phyloP scores from a whole-genome alignment of 2,797 vertebrate genomes.

The Channa striata region DNA sequence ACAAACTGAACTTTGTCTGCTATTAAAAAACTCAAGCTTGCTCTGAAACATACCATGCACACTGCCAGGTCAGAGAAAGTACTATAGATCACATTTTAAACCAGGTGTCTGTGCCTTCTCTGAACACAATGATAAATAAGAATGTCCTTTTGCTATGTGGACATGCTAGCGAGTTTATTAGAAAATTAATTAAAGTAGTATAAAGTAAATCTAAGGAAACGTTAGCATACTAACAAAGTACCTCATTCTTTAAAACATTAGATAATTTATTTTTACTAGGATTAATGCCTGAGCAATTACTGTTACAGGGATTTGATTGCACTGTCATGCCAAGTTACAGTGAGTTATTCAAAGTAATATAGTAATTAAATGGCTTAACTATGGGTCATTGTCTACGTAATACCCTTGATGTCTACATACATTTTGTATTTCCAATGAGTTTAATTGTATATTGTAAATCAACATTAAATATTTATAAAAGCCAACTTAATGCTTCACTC shows the following conservation, averaged over 20 bases:
- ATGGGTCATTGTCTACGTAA: neutral
- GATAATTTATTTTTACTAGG: neutral
- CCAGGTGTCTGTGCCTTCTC: neutral
- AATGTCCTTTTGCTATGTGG: neutral
- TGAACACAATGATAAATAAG: too few relatives aligned
- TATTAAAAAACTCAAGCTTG: neutral
- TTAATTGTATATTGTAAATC: neutral
- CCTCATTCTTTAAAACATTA: neutral
- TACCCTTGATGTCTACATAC: neutral
- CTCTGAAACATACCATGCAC: neutral
- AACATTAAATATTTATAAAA: neutral
- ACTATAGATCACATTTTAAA: neutral
- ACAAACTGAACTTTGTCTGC: slow-evolving; percentile 52
- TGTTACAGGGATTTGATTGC: neutral
- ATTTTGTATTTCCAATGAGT: neutral
- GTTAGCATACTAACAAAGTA: neutral
- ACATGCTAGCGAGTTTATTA: neutral
- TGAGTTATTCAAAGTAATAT: neutral
- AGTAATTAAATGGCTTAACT: neutral
- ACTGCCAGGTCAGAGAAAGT: neutral
- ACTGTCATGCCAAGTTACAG: neutral
- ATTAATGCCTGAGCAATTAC: neutral
- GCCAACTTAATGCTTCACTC: neutral
- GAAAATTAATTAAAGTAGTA: neutral
- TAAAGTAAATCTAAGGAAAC: neutral